Evolutionary conservation across 2,888 invertebrate species (phyloP), one percentile per base, ranked within the genome.

Genomic region (Dynastes tityus): DNA sequence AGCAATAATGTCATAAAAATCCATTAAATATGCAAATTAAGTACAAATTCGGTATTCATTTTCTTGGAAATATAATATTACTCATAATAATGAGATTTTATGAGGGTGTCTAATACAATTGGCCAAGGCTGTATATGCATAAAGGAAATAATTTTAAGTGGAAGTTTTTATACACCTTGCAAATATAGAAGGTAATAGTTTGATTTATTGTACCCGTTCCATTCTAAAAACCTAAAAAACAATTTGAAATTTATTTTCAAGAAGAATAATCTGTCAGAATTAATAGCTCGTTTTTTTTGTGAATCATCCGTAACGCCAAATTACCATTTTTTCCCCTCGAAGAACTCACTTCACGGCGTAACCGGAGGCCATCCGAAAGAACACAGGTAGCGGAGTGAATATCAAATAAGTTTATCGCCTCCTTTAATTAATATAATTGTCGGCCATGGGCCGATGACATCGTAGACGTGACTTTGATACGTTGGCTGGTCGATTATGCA

Each of bases 381-480:
- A 37, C 71, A 37, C 71, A 55, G 53, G 71, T 71, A 55, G 71
- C 55, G 9, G 49, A 67, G 67, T 55, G 71, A 71, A 53, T 71
- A 71, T 71, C 71, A 55, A 71, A 55, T 71, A 71, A 32, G 71
- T 53, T 55, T 32, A 71, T 37, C 70, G 53, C 55, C 32, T 71
- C 29, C 32, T 37, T 71, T 55, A 71, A 71, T 71, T 71, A 71
- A 55, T 71, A 71, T 71, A 71, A 71, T 71, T 55, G 71, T 55
- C 71, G 71, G 55, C 55, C 68, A 11, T 55, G 32, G 53, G 16
- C 13, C 16, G 55, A 55, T 71, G 71, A 71, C 37, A 55, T 49
- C 55, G 16, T n/a, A 71, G 55, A 55, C 32, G 32, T 71, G 71
- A 55, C 71, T 55, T 55, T 71, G 71, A 71, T 55, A 71, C 16